These are phyloP conservation scores for Schizopygopsis malacanthus DNA, from an alignment of 2,797 vertebrate species.

Conservation along the genomic window DNA sequence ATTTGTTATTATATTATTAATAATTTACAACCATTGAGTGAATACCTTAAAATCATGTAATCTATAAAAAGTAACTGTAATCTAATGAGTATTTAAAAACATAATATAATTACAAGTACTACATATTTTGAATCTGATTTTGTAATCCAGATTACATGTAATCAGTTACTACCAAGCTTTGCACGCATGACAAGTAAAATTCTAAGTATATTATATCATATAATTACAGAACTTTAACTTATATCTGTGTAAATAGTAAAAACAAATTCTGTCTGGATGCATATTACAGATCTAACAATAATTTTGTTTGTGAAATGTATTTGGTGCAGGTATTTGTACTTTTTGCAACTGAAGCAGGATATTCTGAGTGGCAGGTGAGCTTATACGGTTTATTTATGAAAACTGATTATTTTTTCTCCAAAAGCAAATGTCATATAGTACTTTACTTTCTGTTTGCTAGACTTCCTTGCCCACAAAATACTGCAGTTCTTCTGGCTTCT, in stretches of 20 bases:
- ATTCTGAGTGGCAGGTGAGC: conserved; percentile 93
- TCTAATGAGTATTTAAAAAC: not conserved
- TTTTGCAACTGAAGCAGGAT: conserved; percentile 98
- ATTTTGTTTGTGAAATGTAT: not conserved
- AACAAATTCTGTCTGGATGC: not conserved
- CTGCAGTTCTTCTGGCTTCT: conserved; percentile 94
- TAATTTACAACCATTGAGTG: not conserved
- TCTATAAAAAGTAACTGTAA: not conserved
- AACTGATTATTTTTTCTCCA: not conserved
- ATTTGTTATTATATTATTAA: not conserved
- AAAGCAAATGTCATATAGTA: not conserved
- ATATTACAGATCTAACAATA: not conserved
- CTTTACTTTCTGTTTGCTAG: conserved; percentile 68
- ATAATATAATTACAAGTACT: not conserved
- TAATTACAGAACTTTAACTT: not conserved
- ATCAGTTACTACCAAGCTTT: not conserved
- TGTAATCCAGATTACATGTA: not conserved
- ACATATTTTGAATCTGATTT: not conserved
- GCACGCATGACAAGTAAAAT: not conserved
- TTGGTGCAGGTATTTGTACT: conserved; percentile 92
- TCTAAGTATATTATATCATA: not conserved
- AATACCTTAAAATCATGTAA: not conserved
- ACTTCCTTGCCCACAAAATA: conserved; percentile 94
- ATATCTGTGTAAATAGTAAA: not conserved
- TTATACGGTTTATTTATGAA: not conserved